These are phyloP conservation scores for Myrmecophaga tridactyla DNA, from an alignment of 2,113 vertebrate species.

Conservation along the genomic window DNA sequence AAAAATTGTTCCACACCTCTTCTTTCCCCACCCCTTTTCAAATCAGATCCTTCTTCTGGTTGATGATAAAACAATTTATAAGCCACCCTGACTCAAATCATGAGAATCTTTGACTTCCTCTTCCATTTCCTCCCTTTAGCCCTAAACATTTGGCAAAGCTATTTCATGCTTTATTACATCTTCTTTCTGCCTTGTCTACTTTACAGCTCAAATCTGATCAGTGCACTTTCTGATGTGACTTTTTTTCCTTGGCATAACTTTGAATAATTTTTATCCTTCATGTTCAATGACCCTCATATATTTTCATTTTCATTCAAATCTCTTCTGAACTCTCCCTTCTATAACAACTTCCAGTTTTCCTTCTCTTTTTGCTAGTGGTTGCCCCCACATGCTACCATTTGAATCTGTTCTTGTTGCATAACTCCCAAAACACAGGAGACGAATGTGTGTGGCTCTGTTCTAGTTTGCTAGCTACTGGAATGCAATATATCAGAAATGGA, in stretches of 20 bases:
- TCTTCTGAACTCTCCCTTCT: background rate
- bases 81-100: background rate
- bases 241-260: background rate
- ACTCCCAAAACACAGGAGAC: background rate
- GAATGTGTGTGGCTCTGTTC: background rate
- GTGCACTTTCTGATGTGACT: background rate
- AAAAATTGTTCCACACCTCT: background rate
- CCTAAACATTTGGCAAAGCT: background rate
- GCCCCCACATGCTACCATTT: background rate
- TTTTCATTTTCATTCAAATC: background rate
- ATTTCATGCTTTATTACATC: background rate
- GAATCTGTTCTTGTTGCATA: background rate
- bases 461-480: no score
- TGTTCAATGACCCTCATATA: background rate
- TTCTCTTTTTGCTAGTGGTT: background rate
- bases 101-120: background rate
- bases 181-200: background rate
- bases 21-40: background rate
- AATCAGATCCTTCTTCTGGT: background rate
- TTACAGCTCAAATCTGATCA: background rate
- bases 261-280: background rate
- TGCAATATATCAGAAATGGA: no score
- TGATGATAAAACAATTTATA: conserved; percentile 16
- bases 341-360: background rate
- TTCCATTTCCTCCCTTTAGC: background rate